Base-by-base conservation (phyloP, 1,140 invertebrate genomes). In the Drosophila willistoni region DNA sequence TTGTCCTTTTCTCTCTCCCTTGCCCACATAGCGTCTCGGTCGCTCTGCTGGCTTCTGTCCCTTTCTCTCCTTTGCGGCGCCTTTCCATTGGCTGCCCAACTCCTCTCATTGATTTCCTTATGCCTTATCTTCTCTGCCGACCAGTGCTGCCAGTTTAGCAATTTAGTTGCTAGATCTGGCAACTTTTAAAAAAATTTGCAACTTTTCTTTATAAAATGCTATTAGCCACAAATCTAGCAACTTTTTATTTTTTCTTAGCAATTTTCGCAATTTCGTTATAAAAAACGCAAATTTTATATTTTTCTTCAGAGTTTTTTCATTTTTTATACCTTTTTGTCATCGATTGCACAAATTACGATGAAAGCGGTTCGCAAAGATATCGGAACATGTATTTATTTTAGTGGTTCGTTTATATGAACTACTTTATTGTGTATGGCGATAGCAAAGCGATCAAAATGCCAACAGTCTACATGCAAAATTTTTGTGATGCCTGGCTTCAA, bases 401-500 rank as follows among this genome's bases (percentile, higher is more conserved):
- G 39, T 42, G 13, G 39, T 42, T 42, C 39, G 39, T 42, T 42
- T 42, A 42, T 42, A 42, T 42, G 39, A 42, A 42, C 39, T n/a
- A 42, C 39, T 42, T 42, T 42, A 42, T 42, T n/a, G 12, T 42
- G 39, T 42, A n/a, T 42, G 39, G 39, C 14, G 39, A 42, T 42
- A 42, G 39, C 39, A 13, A 42, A 42, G 39, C 39, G 14, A 17
- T 39, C 17, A 60, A 60, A 39, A 60, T 60, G 34, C 57, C 57
- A 60, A 60, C 41, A 60, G n/a, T 60, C 13, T 39, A 39, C 9
- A 60, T 19, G 14, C 22, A 60, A 60, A 29, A 60, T 60, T 60
- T 29, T 62, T 13, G 55, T n/a, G 47, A 64, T 55, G 63, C 63
- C 51, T 64, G 63, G 63, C 63, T 64, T 6, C 47, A 64, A 41